Base-by-base conservation (phyloP, 1,140 invertebrate species). In the Calliopsis andreniformis region DNA sequence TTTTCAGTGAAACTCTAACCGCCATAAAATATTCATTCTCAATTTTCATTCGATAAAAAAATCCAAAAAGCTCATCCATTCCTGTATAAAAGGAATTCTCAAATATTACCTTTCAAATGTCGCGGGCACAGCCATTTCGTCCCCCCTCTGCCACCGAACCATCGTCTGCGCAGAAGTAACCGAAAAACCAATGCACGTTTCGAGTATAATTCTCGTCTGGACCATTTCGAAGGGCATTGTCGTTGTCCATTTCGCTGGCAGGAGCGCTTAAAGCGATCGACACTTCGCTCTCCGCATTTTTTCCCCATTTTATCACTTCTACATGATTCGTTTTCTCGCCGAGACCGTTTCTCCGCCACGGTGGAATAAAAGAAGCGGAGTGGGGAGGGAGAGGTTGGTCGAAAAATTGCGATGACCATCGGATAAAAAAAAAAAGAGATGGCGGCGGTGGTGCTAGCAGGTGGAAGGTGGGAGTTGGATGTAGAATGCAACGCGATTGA, bases 401-500 rank as follows among this genome's bases (percentile, higher is more conserved):
- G 20, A 67, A 51, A 67, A 51, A 51, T 67, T 32, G 64, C 30
- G n/a, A 55, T 28, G 51, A 32, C 30, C 30, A 53, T 49, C 58
- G 42, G 25, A 5, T 20, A 10, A 67, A 56, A 68, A 73, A 78
- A 67, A 56, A 53, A 32, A 62, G 30, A 42, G 51, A 58, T n/a
- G n/a, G n/a, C n/a, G n/a, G n/a, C n/a, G n/a, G n/a, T n/a, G n/a
- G n/a, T n/a, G n/a, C n/a, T n/a, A n/a, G n/a, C n/a, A n/a, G n/a
- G n/a, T n/a, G n/a, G 32, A 8, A 28, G n/a, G 35, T 64, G 32
- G 35, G 30, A 56, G 42, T 45, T 20, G 49, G 62, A 69, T 77
- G 67, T 75, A 71, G 82, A 53, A 81, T 80, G 76, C 68, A 70
- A 81, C 53, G 76, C 71, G 76, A 86, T 86, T 81, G 86, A 86